Conservation (phyloP, 1,140 invertebrate species). For the Eulimnadia texana region DNA sequence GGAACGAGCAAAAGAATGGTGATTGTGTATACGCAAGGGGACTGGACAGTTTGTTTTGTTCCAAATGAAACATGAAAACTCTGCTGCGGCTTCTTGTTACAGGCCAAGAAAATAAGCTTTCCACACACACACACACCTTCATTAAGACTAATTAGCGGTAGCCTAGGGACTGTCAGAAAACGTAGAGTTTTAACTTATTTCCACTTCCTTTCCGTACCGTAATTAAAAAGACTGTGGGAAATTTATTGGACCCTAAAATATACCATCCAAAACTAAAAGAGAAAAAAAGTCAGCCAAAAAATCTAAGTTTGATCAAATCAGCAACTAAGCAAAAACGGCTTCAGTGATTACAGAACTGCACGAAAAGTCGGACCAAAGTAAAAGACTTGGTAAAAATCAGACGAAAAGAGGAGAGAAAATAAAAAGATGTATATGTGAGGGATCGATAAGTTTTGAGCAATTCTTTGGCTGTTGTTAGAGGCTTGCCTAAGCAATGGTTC, state of each 20-base stretch:
- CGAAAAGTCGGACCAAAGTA: not conserved
- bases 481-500: not conserved
- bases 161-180: conserved; percentile 1
- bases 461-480: not conserved
- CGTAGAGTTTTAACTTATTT: conserved; percentile 11
- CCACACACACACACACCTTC: not conserved
- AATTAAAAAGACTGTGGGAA: not conserved
- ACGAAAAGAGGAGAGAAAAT: not conserved
- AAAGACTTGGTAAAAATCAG: not conserved
- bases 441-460: not conserved
- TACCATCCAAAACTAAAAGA: no score
- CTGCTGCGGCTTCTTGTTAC: not conserved
- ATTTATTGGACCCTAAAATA: no score
- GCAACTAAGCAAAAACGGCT: no score
- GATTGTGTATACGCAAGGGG: no score
- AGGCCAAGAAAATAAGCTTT: not conserved
- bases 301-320: no score
- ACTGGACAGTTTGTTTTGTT: no score
- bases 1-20: no score
- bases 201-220: not conserved
- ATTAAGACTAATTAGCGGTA: not conserved
- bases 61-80: not conserved
- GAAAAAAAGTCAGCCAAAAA: no score
- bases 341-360: no score
- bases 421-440: not conserved